Percentiles rank a stretch among this genome's conserved stretches.
These are phyloP conservation scores for Rhadinocentrus ornatus DNA, from an alignment of 2,797 vertebrate species.

Conservation along the genomic window DNA sequence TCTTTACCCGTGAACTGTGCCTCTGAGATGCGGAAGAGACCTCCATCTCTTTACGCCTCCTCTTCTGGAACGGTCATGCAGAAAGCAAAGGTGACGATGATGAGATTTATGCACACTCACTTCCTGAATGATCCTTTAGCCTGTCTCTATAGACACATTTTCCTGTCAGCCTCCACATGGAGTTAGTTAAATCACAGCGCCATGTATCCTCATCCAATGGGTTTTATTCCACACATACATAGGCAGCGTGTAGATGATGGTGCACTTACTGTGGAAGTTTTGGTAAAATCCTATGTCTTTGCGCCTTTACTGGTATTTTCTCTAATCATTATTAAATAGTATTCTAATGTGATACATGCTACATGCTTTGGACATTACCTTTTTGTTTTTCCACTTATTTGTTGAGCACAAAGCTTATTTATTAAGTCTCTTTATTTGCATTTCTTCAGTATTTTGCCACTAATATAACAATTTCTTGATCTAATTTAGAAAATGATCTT, in stretches of 20 bases:
- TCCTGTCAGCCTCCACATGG: slow-evolving; percentile 10
- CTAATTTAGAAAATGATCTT: background rate
- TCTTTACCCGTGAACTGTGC: slow-evolving; percentile 90
- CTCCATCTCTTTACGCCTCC: slow-evolving; percentile 86
- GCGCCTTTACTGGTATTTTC: background rate
- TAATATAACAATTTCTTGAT: background rate
- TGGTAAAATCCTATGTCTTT: background rate
- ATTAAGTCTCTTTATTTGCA: background rate
- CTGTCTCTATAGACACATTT: background rate
- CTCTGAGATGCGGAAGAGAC: slow-evolving; percentile 87
- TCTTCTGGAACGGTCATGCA: slow-evolving; percentile 89
- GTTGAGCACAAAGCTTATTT: background rate
- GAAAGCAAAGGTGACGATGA: slow-evolving; percentile 90
- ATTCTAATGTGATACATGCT: background rate
- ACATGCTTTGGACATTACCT: background rate
- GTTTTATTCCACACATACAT: slow-evolving; percentile 5
- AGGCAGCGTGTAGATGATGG: background rate
- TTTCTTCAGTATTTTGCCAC: background rate
- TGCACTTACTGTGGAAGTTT: background rate
- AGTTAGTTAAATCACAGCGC: slow-evolving; percentile 26
- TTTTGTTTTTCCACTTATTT: background rate
- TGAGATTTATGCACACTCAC: background rate
- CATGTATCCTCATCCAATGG: slow-evolving; percentile 18
- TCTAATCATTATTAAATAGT: background rate
- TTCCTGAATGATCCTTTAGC: background rate